Evolutionary conservation across 1,140 invertebrate species (phyloP).

Genomic region (Drosophila asahinai): DNA sequence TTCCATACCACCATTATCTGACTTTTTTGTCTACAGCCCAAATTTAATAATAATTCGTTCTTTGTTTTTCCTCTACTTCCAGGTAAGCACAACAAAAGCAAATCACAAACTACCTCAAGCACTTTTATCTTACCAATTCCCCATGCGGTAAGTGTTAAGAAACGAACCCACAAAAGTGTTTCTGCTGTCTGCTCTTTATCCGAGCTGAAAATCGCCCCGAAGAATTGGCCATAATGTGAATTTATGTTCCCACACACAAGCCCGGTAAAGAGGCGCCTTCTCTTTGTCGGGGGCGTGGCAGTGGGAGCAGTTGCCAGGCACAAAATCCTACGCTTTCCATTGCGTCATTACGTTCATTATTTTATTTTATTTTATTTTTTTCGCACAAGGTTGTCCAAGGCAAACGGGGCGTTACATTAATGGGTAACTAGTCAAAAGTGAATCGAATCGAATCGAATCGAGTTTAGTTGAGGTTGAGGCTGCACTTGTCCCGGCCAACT

Average conservation of each 20-base stretch:
- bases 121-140: conserved; percentile 64
- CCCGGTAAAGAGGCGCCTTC: conserved; percentile 23
- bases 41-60: conserved; percentile 50
- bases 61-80: conserved; percentile 51
- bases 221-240: conserved; percentile 74
- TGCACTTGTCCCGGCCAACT: conserved; percentile 73
- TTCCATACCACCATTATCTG: conserved; percentile 33
- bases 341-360: conserved; percentile 64
- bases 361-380: conserved; percentile 33
- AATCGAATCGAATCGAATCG: conserved; percentile 24
- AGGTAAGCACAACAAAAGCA: conserved; percentile 56
- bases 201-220: conserved; percentile 46
- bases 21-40: conserved; percentile 13
- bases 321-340: conserved; percentile 75
- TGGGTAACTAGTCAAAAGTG: conserved; percentile 65
- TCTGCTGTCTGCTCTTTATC: conserved; percentile 50
- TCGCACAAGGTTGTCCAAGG: conserved; percentile 81
- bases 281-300: conserved; percentile 55
- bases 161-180: conserved; percentile 46
- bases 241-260: conserved; percentile 66
- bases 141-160: conserved; percentile 58
- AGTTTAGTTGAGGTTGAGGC: conserved; percentile 25
- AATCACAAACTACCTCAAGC: conserved; percentile 37
- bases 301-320: conserved; percentile 27
- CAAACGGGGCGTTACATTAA: conserved; percentile 81